These are phyloP conservation scores for Falco peregrinus DNA, from an alignment of 2,797 vertebrate species.

Conservation along the genomic window DNA sequence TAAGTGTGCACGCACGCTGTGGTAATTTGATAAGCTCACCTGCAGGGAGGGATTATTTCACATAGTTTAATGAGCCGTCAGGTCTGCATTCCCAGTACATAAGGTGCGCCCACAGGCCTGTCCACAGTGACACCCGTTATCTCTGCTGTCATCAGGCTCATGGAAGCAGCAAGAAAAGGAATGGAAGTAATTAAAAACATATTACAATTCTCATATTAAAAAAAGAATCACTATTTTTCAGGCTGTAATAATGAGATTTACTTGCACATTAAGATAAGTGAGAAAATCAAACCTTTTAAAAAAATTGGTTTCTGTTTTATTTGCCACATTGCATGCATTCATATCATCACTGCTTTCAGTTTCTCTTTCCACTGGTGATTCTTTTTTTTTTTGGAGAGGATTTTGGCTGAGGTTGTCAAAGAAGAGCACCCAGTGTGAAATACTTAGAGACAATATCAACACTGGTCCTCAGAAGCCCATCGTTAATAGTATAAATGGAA, in stretches of 20 bases:
- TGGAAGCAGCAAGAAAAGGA: not conserved
- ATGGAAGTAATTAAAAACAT: not conserved
- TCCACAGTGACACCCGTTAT: not conserved
- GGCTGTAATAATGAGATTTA: not conserved
- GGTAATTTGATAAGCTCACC: not conserved
- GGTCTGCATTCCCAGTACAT: not conserved
- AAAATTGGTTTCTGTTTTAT: not conserved
- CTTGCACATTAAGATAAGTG: not conserved
- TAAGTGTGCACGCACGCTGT: not conserved
- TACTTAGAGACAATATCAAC: not conserved
- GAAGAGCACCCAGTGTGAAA: not conserved
- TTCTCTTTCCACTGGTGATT: not conserved
- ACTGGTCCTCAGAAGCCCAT: not conserved
- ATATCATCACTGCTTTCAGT: not conserved
- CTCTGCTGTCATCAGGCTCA: not conserved
- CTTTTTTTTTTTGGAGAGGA: not conserved
- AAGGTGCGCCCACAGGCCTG: not conserved
- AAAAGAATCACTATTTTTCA: not conserved
- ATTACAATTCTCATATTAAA: not conserved
- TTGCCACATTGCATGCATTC: not conserved
- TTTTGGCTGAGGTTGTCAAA: not conserved
- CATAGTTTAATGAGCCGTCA: not conserved
- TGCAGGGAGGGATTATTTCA: not conserved
- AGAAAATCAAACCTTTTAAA: not conserved
- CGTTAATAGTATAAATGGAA: not conserved